phyloP scores from a whole-genome alignment of 2,888 invertebrate genomes.

The Thereva unica region DNA sequence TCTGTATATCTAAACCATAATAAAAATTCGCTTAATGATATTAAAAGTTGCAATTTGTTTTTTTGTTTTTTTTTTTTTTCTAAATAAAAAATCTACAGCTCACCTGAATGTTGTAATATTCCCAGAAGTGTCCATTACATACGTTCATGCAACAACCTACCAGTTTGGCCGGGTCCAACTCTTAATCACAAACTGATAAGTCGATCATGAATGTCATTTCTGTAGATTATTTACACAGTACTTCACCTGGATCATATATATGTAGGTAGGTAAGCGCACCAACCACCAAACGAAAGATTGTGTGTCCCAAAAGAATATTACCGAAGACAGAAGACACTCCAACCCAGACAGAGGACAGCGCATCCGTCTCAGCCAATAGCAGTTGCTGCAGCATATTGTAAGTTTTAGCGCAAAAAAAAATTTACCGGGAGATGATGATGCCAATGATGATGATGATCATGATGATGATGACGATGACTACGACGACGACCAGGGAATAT shows the following conservation, averaged over 20 bases:
- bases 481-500: slow-evolving; percentile 28
- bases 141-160: not conserved
- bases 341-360: slow-evolving; percentile 5
- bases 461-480: slow-evolving; percentile 28
- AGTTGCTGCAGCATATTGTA: slow-evolving; percentile 19
- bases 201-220: slow-evolving; percentile 32
- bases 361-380: slow-evolving; percentile 26
- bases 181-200: slow-evolving; percentile 31
- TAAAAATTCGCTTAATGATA: too few relatives aligned
- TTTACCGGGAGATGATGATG: slow-evolving; percentile 20
- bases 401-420: slow-evolving; percentile 23
- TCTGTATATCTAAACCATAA: too few relatives aligned
- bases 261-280: too few relatives aligned
- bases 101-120: slow-evolving; percentile 14
- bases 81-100: too few relatives aligned
- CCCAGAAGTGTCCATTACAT: slow-evolving; percentile 13
- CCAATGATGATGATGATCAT: slow-evolving; percentile 28
- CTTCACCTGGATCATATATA: slow-evolving; percentile 7
- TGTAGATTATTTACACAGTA: slow-evolving; percentile 26
- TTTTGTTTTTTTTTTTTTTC: too few relatives aligned
- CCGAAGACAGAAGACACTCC: too few relatives aligned
- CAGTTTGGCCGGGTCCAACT: slow-evolving; percentile 3
- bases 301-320: too few relatives aligned
- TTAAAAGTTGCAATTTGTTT: too few relatives aligned
- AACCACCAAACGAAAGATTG: too few relatives aligned